A percentile compares a stretch with the other conserved stretches of the same genome.
Conservation (phyloP, 2,888 invertebrate species). For the Cordilura impudica region DNA sequence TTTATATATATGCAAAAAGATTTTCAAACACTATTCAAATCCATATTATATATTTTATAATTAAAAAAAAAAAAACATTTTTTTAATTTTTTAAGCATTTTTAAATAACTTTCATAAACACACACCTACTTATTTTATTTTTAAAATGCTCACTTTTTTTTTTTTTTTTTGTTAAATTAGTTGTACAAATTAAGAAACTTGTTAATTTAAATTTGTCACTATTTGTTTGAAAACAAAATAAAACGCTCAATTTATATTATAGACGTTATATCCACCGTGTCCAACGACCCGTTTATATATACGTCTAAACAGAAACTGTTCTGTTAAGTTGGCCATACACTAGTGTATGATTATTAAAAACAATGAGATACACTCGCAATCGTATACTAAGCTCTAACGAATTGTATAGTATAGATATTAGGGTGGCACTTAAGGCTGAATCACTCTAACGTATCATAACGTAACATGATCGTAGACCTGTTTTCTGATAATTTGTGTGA, state of each 20-base stretch:
- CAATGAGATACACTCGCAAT: conserved; percentile 42
- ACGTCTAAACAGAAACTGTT: conserved; percentile 58
- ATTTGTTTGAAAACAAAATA: background rate
- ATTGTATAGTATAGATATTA: background rate
- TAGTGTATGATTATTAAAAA: conserved; percentile 30
- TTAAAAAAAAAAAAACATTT: no score
- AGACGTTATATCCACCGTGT: background rate
- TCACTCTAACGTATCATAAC: no score
- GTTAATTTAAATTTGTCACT: background rate
- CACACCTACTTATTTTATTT: conserved; percentile 23
- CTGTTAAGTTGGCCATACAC: conserved; percentile 25
- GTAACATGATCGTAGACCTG: no score
- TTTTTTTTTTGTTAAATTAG: background rate
- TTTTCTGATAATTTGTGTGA: no score
- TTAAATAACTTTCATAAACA: background rate
- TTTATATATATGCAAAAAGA: background rate
- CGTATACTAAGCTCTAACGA: background rate
- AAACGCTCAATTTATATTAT: conserved; percentile 11
- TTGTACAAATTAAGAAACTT: background rate
- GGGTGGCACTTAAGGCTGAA: no score
- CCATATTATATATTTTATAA: no score
- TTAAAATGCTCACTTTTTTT: background rate
- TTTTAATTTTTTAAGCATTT: background rate
- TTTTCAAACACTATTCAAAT: background rate
- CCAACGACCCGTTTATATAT: conserved; percentile 37